Conservation (phyloP, 2,113 vertebrate species). For the Rallus limicola region DNA sequence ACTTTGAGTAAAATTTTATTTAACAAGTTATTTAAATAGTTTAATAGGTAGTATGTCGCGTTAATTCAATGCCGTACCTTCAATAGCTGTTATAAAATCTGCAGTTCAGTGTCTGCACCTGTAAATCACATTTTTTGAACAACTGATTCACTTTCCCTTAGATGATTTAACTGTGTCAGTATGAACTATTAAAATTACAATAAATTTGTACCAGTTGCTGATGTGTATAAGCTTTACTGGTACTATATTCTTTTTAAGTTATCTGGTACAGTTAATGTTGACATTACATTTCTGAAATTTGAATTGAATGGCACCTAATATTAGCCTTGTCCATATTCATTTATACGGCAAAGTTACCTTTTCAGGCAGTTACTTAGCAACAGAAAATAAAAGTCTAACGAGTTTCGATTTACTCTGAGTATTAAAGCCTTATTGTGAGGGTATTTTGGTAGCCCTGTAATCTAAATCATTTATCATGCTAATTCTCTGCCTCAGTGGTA, state of each 20-base stretch:
- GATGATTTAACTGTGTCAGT: neutral
- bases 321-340: constrained; percentile 38
- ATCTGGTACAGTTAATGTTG: neutral
- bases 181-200: neutral
- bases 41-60: neutral
- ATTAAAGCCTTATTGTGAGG: constrained; percentile 3
- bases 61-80: neutral
- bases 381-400: constrained; percentile 39
- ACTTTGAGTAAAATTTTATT: neutral
- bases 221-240: neutral
- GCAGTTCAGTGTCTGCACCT: neutral
- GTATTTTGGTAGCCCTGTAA: constrained; percentile 46
- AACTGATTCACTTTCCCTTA: neutral
- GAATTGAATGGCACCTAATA: constrained; percentile 2
- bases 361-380: constrained; percentile 63
- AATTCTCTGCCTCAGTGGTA: constrained; percentile 55
- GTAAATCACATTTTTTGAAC: neutral
- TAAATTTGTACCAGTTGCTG: neutral
- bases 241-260: neutral
- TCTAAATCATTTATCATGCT: constrained; percentile 64
- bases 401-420: constrained; percentile 23
- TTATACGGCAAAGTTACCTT: constrained; percentile 40
- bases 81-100: neutral
- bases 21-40: neutral
- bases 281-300: constrained; percentile 26